phyloP scores from a whole-genome alignment of 2,888 invertebrate species.

The Phalangium opilio region DNA sequence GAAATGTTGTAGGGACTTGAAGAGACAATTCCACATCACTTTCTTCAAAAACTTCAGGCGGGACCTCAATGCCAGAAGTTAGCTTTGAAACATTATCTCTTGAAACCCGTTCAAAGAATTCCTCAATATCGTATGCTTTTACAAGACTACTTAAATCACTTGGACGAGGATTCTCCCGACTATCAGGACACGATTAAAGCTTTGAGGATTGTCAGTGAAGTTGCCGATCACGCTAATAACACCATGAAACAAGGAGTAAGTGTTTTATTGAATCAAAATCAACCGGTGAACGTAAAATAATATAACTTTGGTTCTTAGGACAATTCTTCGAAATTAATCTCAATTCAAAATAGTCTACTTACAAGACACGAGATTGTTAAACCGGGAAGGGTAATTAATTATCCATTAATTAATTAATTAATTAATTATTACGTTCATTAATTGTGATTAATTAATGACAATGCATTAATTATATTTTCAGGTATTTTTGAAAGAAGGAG shows the following conservation, averaged over 20 bases:
- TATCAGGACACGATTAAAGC: conserved; percentile 43
- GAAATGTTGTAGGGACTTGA: no score
- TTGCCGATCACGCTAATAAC: conserved; percentile 42
- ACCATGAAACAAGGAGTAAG: conserved; percentile 40
- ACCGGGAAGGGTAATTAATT: conserved; percentile 37
- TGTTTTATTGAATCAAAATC: conserved; percentile 16
- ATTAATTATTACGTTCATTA: no score
- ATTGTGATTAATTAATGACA: no score
- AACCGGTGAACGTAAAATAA: not conserved
- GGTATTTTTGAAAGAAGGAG: conserved; percentile 45
- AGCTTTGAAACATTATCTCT: conserved; percentile 45
- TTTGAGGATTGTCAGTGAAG: conserved; percentile 40
- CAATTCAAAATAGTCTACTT: conserved; percentile 36
- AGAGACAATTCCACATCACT: no score
- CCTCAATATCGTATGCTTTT: conserved; percentile 47
- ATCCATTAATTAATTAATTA: no score
- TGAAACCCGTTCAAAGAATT: conserved; percentile 49
- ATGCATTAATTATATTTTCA: no score
- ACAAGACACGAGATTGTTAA: conserved; percentile 37
- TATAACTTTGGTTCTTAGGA: no score
- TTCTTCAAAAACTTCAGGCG: no score
- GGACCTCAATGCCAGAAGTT: conserved; percentile 32
- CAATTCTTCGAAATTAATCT: conserved; percentile 38
- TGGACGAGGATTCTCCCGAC: conserved; percentile 36
- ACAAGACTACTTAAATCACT: conserved; percentile 43